Percentiles rank a stretch among this genome's conserved stretches.
Conservation (phyloP, 1,140 invertebrate genomes). For the Bombus balteatus region DNA sequence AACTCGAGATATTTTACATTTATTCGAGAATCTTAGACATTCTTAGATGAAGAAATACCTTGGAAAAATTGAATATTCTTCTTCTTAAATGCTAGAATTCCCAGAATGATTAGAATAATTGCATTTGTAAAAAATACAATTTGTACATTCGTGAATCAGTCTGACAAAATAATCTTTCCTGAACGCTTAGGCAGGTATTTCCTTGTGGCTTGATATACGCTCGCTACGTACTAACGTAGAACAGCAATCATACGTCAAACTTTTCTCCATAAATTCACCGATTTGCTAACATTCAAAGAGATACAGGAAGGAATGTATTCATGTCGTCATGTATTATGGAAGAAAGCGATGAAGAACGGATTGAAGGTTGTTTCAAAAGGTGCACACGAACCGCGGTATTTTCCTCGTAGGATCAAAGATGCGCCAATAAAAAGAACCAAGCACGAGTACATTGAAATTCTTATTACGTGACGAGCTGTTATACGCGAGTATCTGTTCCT, state of each 20-base stretch:
- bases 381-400: not conserved
- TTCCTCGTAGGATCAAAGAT: conserved; percentile 10
- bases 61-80: no score
- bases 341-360: not conserved
- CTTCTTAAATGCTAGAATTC: no score
- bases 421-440: not conserved
- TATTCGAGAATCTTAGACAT: no score
- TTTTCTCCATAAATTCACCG: not conserved
- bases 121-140: no score
- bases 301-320: not conserved
- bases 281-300: not conserved
- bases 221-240: not conserved
- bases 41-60: no score
- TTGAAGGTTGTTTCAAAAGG: conserved; percentile 3
- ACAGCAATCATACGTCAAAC: not conserved
- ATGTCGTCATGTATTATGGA: not conserved
- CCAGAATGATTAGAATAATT: no score
- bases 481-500: not conserved
- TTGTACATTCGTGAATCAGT: no score
- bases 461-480: not conserved
- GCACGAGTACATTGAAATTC: not conserved
- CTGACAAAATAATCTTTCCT: no score
- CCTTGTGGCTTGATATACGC: not conserved
- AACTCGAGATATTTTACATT: not conserved
- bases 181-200: no score